phyloP scores from a whole-genome alignment of 2,797 vertebrate genomes.

The Poecilia velifera region DNA sequence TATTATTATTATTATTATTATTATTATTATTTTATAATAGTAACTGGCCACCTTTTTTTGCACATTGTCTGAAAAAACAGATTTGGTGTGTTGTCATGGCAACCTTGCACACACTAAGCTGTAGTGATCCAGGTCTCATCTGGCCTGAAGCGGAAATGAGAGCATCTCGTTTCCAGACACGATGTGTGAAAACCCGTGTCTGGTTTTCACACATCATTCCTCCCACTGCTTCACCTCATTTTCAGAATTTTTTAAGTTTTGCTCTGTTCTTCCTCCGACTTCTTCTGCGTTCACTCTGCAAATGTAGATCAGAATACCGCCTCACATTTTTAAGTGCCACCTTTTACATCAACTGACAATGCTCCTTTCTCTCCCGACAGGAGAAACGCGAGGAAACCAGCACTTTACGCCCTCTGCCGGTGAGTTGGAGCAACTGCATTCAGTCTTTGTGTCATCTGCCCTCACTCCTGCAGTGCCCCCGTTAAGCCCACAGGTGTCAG shows the following conservation, averaged over 20 bases:
- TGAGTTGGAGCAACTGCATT: conserved; percentile 58
- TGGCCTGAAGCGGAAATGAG: conserved; percentile 50
- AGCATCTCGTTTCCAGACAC: not conserved
- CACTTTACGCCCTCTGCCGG: conserved; percentile 78
- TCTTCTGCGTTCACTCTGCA: not conserved
- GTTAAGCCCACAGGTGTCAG: conserved; percentile 78
- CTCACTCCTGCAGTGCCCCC: conserved; percentile 67
- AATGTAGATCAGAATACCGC: not conserved
- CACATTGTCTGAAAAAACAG: conserved; percentile 52
- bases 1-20: not conserved
- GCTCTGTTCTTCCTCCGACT: not conserved
- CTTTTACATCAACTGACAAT: conserved; percentile 31
- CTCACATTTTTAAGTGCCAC: not conserved
- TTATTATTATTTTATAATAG: too few relatives aligned
- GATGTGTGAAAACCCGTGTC: not conserved
- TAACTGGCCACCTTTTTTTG: conserved; percentile 28
- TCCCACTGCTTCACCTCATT: not conserved
- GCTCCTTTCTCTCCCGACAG: conserved; percentile 60
- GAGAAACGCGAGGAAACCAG: conserved; percentile 68
- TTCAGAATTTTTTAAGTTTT: not conserved
- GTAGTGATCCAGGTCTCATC: conserved; percentile 67
- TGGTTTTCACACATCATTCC: not conserved
- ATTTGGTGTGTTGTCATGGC: conserved; percentile 76
- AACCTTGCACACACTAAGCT: conserved; percentile 66
- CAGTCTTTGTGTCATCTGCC: conserved; percentile 10